These are phyloP conservation scores for Phasianus colchicus DNA, from an alignment of 2,113 vertebrate species.

Conservation along the genomic window DNA sequence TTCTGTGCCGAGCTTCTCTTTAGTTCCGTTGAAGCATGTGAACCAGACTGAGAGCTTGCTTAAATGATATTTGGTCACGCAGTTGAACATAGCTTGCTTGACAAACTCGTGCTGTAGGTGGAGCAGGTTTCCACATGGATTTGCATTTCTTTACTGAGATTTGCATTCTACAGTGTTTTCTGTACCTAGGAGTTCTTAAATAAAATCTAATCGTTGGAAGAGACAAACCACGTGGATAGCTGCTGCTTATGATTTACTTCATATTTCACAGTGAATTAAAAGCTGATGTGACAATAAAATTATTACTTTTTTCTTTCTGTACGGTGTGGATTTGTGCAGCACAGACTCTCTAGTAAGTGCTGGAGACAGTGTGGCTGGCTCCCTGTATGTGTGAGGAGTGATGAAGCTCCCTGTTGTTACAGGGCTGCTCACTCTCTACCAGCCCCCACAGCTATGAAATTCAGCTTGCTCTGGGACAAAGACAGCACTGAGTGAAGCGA, in stretches of 20 bases:
- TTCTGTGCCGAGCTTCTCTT: background rate
- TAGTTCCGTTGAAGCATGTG: background rate
- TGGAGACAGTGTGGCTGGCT: background rate
- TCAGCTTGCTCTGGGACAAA: background rate
- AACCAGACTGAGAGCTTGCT: background rate
- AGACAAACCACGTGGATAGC: background rate
- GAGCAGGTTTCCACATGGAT: background rate
- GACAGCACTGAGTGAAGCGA: background rate
- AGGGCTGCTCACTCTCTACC: background rate
- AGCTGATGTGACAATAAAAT: background rate
- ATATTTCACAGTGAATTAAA: background rate
- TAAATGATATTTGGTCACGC: background rate
- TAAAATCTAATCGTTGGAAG: background rate
- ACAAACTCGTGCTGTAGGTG: background rate
- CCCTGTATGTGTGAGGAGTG: fast-evolving
- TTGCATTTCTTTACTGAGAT: background rate
- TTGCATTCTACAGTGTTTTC: background rate
- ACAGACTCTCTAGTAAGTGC: background rate
- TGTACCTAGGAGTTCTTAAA: background rate
- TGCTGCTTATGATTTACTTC: background rate
- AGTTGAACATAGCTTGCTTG: background rate
- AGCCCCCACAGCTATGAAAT: background rate
- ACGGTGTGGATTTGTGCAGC: background rate
- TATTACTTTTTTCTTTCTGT: background rate
- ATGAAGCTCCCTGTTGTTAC: background rate